Evolutionary conservation across 1,140 invertebrate genomes (phyloP), one percentile per base, ranked within the genome.

Genomic region (Alviniconcha marisindica): DNA sequence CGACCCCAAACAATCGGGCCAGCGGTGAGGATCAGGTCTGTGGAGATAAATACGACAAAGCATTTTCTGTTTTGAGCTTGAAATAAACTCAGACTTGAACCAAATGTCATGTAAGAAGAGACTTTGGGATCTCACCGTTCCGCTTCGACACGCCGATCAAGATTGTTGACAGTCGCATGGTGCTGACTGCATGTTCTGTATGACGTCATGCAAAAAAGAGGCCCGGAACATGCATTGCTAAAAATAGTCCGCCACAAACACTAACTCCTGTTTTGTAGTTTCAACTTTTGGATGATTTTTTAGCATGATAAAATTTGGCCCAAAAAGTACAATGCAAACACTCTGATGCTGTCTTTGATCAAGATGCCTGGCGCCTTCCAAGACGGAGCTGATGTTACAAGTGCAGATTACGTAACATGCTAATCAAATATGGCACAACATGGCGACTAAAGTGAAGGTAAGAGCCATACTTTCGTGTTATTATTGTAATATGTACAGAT

Each of bases 141-240:
- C 21, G 38, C 42, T 76, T 24, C 14, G 18, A 0, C 24, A 38
- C 21, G 38, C 4, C 73, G n/a, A 12, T n/a, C 38, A 24, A 10
- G 24, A 12, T 76, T 76, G 73, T 76, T 76, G 73, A 76, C 73
- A 76, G 40, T 76, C 73, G 73, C 73, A 76, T 76, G 73, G 73
- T 76, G 36, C 73, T 76, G 21, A n/a, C 36, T 44, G 42, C 73
- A 76, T 44, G 40, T n/a, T 51, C 38, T 7, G 15, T 4, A 40
- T 76, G 73, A 76, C 73, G 73, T 76, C 73, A 76, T 40, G 21
- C 12, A n/a, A 15, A 5, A 48, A 18, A 7, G 15, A 44, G 73
- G 73, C 73, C 73, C 73, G 38, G 73, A 76, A 76, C 73, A 76
- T 42, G 73, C 38, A 48, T 76, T 24, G 31, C 24, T 38, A 76